phyloP scores from a whole-genome alignment of 1,140 invertebrate genomes.

The Listronotus bonariensis region DNA sequence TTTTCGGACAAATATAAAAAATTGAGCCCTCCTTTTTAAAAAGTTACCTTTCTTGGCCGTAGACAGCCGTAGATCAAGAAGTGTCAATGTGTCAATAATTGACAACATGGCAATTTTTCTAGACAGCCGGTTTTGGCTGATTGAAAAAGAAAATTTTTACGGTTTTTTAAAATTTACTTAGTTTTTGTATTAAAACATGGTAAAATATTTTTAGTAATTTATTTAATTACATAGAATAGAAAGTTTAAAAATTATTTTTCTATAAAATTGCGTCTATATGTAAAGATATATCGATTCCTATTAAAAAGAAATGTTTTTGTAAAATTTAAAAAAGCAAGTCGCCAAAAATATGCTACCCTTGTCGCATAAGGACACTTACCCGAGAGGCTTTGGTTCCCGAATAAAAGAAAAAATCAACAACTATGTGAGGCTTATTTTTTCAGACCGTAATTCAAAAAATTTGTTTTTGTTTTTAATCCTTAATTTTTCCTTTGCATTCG shows the following conservation, averaged over 20 bases:
- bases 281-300: background rate
- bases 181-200: background rate
- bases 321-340: background rate
- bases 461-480: slow-evolving; percentile 93
- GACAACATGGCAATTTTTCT: slow-evolving; percentile 34
- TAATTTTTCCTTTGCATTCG: slow-evolving; percentile 95
- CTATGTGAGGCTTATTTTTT: slow-evolving; percentile 87
- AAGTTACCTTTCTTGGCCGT: no score
- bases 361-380: slow-evolving; percentile 72
- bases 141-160: slow-evolving; percentile 4
- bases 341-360: slow-evolving; percentile 71
- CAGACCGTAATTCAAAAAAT: slow-evolving; percentile 91
- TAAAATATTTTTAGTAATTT: background rate
- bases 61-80: no score
- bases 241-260: no score
- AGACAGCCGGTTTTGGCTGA: slow-evolving; percentile 34
- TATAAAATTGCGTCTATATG: background rate
- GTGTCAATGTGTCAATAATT: background rate
- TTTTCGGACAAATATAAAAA: no score
- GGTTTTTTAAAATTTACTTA: slow-evolving; percentile 4
- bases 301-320: slow-evolving; percentile 21
- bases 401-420: slow-evolving; percentile 73
- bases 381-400: slow-evolving; percentile 63
- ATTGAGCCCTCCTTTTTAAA: no score
- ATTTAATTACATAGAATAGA: no score